phyloP scores from a whole-genome alignment of 1,140 invertebrate species.

The Laupala kohalensis region DNA sequence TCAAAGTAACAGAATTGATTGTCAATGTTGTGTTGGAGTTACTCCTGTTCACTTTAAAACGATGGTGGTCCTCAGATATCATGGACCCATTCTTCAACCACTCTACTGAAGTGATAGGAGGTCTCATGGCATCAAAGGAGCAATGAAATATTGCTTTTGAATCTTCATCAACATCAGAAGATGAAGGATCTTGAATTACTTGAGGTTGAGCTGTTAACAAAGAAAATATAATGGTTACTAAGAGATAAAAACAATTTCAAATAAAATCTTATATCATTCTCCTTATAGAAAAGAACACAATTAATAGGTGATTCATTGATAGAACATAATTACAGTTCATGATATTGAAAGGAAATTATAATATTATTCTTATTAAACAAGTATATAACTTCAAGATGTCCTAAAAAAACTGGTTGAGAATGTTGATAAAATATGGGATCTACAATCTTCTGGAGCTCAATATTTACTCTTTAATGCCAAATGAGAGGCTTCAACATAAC shows the following conservation, averaged over 20 bases:
- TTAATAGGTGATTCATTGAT: no score
- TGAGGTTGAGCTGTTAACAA: slow-evolving; percentile 2
- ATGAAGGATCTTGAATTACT: slow-evolving; percentile 30
- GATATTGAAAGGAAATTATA: no score
- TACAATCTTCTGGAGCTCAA: no score
- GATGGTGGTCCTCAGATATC: slow-evolving; percentile 34
- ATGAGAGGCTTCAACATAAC: no score
- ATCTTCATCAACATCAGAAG: slow-evolving; percentile 50
- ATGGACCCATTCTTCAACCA: slow-evolving; percentile 59
- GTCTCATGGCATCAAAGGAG: slow-evolving; percentile 41
- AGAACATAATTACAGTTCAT: no score
- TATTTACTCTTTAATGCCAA: no score
- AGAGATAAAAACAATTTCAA: background rate
- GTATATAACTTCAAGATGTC: no score
- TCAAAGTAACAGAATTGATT: slow-evolving; percentile 40
- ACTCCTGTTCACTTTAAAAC: slow-evolving; percentile 30
- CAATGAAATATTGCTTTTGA: slow-evolving; percentile 48
- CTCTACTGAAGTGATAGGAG: slow-evolving; percentile 45
- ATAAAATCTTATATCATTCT: no score
- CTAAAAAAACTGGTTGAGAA: no score
- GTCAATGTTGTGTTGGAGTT: slow-evolving; percentile 42
- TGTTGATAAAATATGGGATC: no score
- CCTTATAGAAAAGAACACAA: no score
- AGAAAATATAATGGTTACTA: background rate
- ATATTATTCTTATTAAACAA: no score